Conservation (phyloP, 2,113 vertebrate species). For the Gymnobelideus leadbeateri region DNA sequence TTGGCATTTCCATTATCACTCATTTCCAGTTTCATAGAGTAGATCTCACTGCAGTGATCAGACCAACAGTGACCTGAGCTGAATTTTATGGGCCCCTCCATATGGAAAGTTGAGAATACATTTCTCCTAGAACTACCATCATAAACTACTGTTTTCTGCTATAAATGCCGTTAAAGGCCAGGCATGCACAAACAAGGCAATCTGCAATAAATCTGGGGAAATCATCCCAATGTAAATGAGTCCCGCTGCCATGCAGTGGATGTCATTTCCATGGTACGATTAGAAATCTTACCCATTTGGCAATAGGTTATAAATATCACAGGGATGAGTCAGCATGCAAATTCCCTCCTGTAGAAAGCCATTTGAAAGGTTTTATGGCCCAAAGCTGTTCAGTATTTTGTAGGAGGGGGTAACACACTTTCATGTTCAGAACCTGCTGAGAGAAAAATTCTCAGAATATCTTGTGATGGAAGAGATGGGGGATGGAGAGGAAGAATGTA, state of each 20-base stretch:
- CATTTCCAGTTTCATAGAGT: slow-evolving; percentile 82
- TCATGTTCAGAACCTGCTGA: slow-evolving; percentile 85
- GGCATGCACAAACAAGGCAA: slow-evolving; percentile 90
- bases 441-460: slow-evolving; percentile 84
- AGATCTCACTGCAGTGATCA: slow-evolving; percentile 81
- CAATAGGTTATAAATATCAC: slow-evolving; percentile 86
- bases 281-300: slow-evolving; percentile 85
- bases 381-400: slow-evolving; percentile 88
- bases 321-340: slow-evolving; percentile 89
- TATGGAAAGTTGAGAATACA: slow-evolving; percentile 87
- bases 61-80: slow-evolving; percentile 81
- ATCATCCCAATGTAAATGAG: slow-evolving; percentile 88
- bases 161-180: slow-evolving; percentile 88
- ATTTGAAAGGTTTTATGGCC: slow-evolving; percentile 87
- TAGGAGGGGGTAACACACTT: slow-evolving; percentile 85
- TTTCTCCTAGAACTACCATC: slow-evolving; percentile 87
- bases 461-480: slow-evolving; percentile 70
- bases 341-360: slow-evolving; percentile 87
- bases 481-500: slow-evolving; percentile 26
- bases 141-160: slow-evolving; percentile 88
- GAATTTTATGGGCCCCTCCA: slow-evolving; percentile 86
- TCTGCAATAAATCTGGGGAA: slow-evolving; percentile 89
- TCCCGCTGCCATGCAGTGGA: slow-evolving; percentile 86
- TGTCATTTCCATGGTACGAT: slow-evolving; percentile 88
- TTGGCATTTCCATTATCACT: slow-evolving; percentile 79